Conservation (phyloP, 2,113 vertebrate species). For the Tachuris rubrigastra region DNA sequence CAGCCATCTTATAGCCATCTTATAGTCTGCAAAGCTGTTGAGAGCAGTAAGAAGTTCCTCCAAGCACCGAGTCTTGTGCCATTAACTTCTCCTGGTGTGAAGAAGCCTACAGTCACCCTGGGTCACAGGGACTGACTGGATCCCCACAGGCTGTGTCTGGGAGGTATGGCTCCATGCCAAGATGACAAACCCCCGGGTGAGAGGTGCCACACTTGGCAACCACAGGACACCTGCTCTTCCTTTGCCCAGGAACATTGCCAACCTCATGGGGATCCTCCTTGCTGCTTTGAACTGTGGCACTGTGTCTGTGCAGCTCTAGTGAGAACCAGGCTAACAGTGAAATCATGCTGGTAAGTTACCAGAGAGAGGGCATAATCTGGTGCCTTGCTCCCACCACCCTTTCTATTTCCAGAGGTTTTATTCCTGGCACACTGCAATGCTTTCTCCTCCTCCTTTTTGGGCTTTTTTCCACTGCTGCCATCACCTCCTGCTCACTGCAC, state of each 20-base stretch:
- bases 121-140: neutral
- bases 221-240: too few species aligned
- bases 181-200: neutral
- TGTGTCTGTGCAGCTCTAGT: neutral
- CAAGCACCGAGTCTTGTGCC: neutral
- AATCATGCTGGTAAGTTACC: rapidly evolving
- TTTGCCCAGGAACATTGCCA: neutral
- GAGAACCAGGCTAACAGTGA: rapidly evolving
- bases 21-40: neutral
- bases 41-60: neutral
- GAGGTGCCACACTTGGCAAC: neutral
- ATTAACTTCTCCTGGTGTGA: neutral
- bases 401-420: neutral
- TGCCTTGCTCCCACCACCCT: neutral
- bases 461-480: neutral
- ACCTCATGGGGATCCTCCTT: neutral
- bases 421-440: rapidly evolving
- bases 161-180: neutral
- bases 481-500: neutral
- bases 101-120: rapidly evolving
- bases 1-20: neutral
- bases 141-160: neutral
- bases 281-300: neutral
- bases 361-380: neutral
- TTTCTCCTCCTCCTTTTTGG: neutral